Base-by-base conservation (phyloP, 1,140 invertebrate species). In the Panulirus ornatus region DNA sequence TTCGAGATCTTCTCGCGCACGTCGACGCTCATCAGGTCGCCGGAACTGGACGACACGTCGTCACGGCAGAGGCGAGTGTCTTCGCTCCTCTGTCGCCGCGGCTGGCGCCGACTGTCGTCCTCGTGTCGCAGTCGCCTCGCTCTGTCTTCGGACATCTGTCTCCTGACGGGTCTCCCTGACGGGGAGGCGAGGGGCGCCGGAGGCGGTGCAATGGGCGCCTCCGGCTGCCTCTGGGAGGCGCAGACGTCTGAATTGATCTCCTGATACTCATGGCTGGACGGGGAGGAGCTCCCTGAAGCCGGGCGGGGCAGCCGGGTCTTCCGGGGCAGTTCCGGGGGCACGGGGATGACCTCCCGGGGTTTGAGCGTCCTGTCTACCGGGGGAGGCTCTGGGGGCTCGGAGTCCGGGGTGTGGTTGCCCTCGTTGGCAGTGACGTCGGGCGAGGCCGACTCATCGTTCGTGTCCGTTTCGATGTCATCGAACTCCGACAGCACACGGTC, bases 401-500 rank as follows among this genome's bases (percentile, higher is more conserved):
- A 36, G 84, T 83, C 54, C 91, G 87, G 11, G 85, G 92, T 34
- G 92, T 92, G 82, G 34, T 54, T 54, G 40, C 44, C 44, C 54
- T 51, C 84, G 34, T 8, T 93, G 93, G 73, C 93, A 30, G 58
- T 92, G 93, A 93, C 58, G 93, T 95, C 83, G 93, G 93, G 92
- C 91, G 92, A 88, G 78, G 92, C 93, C 54, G 91, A 91, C 92
- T 94, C 94, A 88, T 93, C 91, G 92, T 92, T 94, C 93, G 94
- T 94, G 78, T 94, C 95, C 93, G 95, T 95, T 93, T 96, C 95
- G 93, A 95, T 94, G 94, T 97, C 97, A 95, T 97, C 97, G 94
- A 97, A 97, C 94, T 97, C 97, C 91, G 97, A 97, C 94, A 97
- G 95, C 93, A 97, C 97, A 93, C 97, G 96, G 95, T 97, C 97